Evolutionary conservation across 2,797 vertebrate genomes (phyloP), one percentile per base, ranked within the genome.

Genomic region (Sternotherus odoratus): DNA sequence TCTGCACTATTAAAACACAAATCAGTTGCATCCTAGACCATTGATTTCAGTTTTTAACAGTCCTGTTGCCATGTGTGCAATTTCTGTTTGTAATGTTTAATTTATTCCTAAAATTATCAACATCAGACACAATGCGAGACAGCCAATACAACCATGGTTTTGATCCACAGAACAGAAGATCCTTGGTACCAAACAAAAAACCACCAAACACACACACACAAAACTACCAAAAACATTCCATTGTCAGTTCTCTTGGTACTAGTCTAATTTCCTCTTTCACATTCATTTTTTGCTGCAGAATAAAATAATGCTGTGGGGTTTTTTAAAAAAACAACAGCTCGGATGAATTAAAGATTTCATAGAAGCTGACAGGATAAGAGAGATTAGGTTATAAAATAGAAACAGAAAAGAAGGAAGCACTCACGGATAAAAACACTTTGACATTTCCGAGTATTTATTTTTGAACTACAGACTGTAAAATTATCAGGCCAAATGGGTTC

Each of bases 401-500:
- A 90, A 53, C 12, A 82, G 60, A 72, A 43, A 43, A 87, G 69
- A 92, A 86, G 56, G 56, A 94, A 94, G 81, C 4, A 7, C 8
- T 21, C 0, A 0, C 87, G 63, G 39, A 91, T 77, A 92, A 90
- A 92, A 89, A 85, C 85, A 94, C 72, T 88, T 86, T 93, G 90
- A 87, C 66, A 82, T 85, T 96, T 94, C 46, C 57, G 10, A 69
- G 51, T 85, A 80, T 51, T 94, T 82, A 46, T 79, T 94, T 96
- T 83, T 92, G 56, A 97, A 74, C 80, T 82, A 48, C 0, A 0
- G 85, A 79, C 90, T 96, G 88, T 88, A 94, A 86, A 92, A 97
- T 94, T 75, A 95, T 89, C 91, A 93, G 80, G 53, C 80, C 56
- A 77, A 88, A 85, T 79, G 95, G 90, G 77, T 2, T 79, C 86